These are phyloP conservation scores for Argya squamiceps DNA, from an alignment of 2,797 vertebrate genomes.

Conservation along the genomic window DNA sequence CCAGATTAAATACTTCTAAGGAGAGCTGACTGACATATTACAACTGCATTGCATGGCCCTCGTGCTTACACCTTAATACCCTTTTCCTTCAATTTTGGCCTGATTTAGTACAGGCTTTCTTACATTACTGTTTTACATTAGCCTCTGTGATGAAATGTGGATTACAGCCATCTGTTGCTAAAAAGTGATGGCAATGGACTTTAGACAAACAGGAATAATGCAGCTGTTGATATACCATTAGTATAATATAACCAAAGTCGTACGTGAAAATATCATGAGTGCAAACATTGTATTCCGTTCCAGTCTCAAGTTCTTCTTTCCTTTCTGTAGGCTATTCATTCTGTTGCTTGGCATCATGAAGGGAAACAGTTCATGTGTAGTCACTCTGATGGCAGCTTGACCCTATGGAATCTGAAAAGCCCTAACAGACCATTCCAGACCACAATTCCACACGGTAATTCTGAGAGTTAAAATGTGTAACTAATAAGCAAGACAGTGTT, in stretches of 20 bases:
- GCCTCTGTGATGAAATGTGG: not conserved
- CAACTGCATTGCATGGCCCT: not conserved
- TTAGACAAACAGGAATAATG: not conserved
- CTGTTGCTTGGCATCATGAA: constrained; percentile 97
- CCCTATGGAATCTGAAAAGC: constrained; percentile 93
- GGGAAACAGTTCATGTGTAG: constrained; percentile 99
- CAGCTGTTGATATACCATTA: not conserved
- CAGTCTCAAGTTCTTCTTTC: not conserved
- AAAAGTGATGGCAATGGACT: not conserved
- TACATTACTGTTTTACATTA: not conserved
- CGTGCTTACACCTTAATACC: not conserved
- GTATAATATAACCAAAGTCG: not conserved
- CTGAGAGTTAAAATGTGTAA: not conserved
- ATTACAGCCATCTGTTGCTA: not conserved
- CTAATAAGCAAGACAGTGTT: not conserved
- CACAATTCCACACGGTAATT: constrained; percentile 95
- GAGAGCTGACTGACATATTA: not conserved
- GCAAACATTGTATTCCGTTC: not conserved
- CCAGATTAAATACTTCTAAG: not conserved
- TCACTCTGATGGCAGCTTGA: constrained; percentile 97
- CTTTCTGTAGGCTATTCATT: constrained; percentile 91
- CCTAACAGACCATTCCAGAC: constrained; percentile 94
- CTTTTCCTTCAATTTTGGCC: not conserved
- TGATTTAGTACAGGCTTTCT: not conserved
- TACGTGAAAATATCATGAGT: not conserved